Evolutionary conservation across 35 echinoderm and acorn worm species (phyloP).

Genomic region (Stichopus chloronotus): DNA sequence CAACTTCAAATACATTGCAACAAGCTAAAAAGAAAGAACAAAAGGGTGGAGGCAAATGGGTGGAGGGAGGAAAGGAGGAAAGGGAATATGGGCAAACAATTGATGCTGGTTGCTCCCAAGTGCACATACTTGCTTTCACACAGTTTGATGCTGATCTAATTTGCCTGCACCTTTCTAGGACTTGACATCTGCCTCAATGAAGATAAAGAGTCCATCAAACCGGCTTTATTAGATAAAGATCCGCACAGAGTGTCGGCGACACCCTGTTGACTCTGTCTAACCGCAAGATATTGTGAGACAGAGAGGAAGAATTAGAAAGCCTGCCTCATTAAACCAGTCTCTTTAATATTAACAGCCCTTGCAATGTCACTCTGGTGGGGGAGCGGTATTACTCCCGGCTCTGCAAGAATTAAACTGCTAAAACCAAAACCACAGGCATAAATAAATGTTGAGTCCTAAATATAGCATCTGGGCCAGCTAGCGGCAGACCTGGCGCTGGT

Average conservation of each 20-base stretch:
- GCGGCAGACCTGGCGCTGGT: not conserved
- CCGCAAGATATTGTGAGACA: not conserved
- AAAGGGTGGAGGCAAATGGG: too few species aligned
- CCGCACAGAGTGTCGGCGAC: not conserved
- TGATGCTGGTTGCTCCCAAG: too few species aligned
- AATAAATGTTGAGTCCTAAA: not conserved
- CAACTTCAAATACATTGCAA: too few species aligned
- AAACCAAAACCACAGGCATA: not conserved
- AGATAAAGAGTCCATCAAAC: not conserved
- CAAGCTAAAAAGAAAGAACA: too few species aligned
- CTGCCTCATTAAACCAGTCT: not conserved
- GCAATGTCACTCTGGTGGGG: not conserved
- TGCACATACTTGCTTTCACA: too few species aligned
- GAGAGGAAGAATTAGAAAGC: not conserved
- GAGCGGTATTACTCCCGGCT: too few species aligned
- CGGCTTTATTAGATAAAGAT: not conserved
- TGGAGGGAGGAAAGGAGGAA: too few species aligned
- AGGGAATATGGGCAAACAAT: too few species aligned
- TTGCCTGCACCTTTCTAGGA: not conserved
- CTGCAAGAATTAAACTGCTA: not conserved
- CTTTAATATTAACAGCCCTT: not conserved
- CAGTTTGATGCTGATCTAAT: not conserved
- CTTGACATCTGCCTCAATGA: not conserved
- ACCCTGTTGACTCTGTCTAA: not conserved
- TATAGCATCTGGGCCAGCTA: not conserved